Conservation (phyloP, 2,797 vertebrate genomes). For the Pachyuromys duprasi region DNA sequence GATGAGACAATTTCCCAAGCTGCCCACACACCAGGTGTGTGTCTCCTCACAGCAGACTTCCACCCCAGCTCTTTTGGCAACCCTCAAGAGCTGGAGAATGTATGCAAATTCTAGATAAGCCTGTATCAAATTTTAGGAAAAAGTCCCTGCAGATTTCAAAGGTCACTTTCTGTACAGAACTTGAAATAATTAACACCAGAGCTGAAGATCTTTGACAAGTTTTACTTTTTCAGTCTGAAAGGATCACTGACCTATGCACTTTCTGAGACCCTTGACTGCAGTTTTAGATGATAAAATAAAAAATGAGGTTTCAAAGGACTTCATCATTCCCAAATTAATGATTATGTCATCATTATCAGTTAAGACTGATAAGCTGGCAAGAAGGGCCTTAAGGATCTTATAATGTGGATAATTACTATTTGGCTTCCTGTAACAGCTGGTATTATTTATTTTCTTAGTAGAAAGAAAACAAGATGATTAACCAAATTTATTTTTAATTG, state of each 20-base stretch:
- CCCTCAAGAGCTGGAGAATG: neutral
- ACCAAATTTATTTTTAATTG: constrained; percentile 58
- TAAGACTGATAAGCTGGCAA: constrained; percentile 1
- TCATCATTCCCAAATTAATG: constrained; percentile 42
- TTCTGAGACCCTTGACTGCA: constrained; percentile 7
- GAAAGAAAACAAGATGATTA: constrained; percentile 48
- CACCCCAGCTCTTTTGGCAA: neutral
- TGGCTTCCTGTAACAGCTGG: constrained; percentile 41
- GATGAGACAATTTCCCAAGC: neutral
- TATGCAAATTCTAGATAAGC: neutral
- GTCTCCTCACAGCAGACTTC: neutral
- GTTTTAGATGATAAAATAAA: constrained; percentile 63
- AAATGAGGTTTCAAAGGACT: constrained; percentile 60
- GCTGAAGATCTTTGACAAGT: constrained; percentile 59
- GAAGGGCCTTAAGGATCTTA: constrained; percentile 33
- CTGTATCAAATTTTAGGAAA: neutral
- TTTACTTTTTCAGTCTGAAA: constrained; percentile 63
- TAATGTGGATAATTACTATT: constrained; percentile 56
- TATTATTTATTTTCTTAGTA: constrained; percentile 51
- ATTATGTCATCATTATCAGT: constrained; percentile 59
- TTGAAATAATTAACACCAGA: constrained; percentile 67
- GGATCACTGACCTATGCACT: constrained; percentile 47
- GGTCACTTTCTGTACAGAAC: constrained; percentile 50
- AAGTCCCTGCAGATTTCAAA: constrained; percentile 4
- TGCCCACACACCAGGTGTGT: neutral